phyloP scores from a whole-genome alignment of 2,888 invertebrate genomes.

The Megalurothrips usitatus region DNA sequence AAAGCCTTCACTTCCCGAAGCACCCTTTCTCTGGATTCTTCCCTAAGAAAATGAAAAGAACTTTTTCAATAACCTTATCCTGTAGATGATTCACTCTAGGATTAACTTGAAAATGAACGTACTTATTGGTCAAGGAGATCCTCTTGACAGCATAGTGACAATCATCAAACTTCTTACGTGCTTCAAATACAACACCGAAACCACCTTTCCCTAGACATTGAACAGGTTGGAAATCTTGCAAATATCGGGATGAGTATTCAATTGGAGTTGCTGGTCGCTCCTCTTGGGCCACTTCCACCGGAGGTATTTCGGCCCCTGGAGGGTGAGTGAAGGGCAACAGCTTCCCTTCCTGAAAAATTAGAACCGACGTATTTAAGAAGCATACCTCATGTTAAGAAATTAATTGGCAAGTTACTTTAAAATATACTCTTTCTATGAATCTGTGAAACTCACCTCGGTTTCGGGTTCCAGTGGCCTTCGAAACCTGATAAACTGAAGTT shows the following conservation, averaged over 20 bases:
- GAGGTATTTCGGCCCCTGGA: neutral
- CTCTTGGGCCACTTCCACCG: neutral
- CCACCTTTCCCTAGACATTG: conserved; percentile 84
- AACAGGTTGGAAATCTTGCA: conserved; percentile 77
- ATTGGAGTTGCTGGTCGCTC: conserved; percentile 3
- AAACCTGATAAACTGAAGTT: conserved; percentile 33
- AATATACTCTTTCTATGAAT: conserved; percentile 26
- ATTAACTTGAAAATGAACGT: conserved; percentile 37
- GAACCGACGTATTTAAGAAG: neutral
- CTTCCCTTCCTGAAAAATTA: neutral
- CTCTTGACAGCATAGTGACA: conserved; percentile 93
- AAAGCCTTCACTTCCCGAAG: conserved; percentile 91
- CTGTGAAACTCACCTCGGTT: neutral
- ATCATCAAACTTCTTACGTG: conserved; percentile 88
- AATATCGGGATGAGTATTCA: conserved; percentile 62
- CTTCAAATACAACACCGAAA: conserved; percentile 95
- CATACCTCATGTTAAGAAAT: neutral
- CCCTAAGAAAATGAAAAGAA: conserved; percentile 50
- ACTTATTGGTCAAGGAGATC: conserved; percentile 77
- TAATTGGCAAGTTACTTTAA: too few species aligned
- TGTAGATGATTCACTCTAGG: conserved; percentile 27
- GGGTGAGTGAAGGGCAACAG: neutral
- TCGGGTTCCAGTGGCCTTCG: conserved; percentile 18
- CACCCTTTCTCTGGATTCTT: conserved; percentile 77
- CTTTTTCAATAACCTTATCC: conserved; percentile 14